These are phyloP conservation scores for Charina bottae DNA, from an alignment of 2,113 vertebrate genomes.

Conservation along the genomic window DNA sequence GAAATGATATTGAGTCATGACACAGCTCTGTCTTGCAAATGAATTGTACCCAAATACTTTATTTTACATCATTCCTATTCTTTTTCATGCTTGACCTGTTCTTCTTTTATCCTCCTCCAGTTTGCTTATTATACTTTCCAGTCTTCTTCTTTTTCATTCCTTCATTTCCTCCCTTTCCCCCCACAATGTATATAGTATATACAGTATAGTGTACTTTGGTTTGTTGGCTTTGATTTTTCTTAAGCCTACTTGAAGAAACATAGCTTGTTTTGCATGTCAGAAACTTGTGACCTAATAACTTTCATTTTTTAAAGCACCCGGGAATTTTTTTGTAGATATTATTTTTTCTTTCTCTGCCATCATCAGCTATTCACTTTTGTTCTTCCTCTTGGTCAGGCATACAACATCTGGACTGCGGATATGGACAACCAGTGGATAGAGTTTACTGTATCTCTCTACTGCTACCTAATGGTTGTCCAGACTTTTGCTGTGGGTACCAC, in stretches of 20 bases:
- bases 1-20: background rate
- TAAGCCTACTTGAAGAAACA: background rate
- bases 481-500: background rate
- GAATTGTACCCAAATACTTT: background rate
- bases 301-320: background rate
- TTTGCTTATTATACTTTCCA: background rate
- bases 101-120: background rate
- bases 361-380: background rate
- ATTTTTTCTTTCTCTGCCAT: background rate
- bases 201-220: background rate
- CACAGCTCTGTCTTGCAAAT: background rate
- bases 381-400: background rate
- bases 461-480: background rate
- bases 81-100: background rate
- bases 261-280: background rate
- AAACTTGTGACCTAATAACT: background rate
- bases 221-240: background rate
- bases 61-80: background rate
- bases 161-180: background rate
- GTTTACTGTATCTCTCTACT: background rate
- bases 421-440: background rate
- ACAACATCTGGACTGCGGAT: background rate
- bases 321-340: background rate
- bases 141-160: background rate
- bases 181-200: background rate